These are phyloP conservation scores for Festucalex cinctus DNA, from an alignment of 2,113 vertebrate species.

Conservation along the genomic window DNA sequence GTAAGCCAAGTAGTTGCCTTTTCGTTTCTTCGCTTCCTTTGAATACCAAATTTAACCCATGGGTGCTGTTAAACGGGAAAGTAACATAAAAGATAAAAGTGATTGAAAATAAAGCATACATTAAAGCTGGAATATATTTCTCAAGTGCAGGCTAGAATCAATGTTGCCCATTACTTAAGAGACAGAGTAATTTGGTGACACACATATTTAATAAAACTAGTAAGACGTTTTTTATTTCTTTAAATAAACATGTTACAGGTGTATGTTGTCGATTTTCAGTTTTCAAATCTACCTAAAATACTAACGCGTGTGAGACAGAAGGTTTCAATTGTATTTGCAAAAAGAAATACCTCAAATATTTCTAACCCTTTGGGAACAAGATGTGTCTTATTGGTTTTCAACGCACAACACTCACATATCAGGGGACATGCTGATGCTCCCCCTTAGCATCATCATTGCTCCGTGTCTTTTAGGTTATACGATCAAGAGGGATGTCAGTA, in stretches of 20 bases:
- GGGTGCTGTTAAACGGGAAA: conserved; percentile 45
- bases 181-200: neutral
- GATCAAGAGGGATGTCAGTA: neutral
- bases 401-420: neutral
- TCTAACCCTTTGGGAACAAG: neutral
- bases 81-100: conserved; percentile 57
- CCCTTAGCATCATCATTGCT: neutral
- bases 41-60: conserved; percentile 33
- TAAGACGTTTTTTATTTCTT: neutral
- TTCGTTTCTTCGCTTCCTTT: conserved; percentile 24
- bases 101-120: conserved; percentile 32
- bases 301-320: neutral
- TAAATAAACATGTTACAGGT: neutral
- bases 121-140: conserved; percentile 21
- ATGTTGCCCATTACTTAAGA: neutral
- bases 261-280: neutral
- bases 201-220: neutral
- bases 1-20: conserved; percentile 24
- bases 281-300: neutral
- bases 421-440: neutral
- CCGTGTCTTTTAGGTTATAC: neutral
- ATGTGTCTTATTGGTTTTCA: neutral
- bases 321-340: neutral
- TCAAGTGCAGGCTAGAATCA: conserved; percentile 7
- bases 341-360: neutral